Percentiles rank a stretch among this genome's conserved stretches.
phyloP scores from a whole-genome alignment of 2,888 invertebrate genomes.

The Zaprionus bogoriensis region DNA sequence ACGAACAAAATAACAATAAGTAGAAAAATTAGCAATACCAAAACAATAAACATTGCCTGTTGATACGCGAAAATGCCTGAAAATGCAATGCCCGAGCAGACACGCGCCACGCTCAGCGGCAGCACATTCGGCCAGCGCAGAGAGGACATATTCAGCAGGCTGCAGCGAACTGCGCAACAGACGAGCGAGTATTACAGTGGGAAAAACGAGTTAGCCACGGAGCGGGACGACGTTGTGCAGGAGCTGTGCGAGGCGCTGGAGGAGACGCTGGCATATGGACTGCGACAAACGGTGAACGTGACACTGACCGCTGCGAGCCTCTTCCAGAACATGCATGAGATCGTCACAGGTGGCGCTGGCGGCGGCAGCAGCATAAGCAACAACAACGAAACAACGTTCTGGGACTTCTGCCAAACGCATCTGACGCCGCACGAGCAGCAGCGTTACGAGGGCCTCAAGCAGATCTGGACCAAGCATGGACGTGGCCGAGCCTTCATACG shows the following conservation, averaged over 20 bases:
- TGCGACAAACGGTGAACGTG: slow-evolving; percentile 85
- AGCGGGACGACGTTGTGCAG: slow-evolving; percentile 86
- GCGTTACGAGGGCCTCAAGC: slow-evolving; percentile 88
- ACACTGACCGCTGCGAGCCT: slow-evolving; percentile 71
- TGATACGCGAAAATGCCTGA: slow-evolving; percentile 48
- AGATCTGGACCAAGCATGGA: slow-evolving; percentile 86
- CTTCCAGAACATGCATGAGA: slow-evolving; percentile 88
- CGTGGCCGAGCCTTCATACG: slow-evolving; percentile 91
- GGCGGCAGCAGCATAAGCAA: slow-evolving; percentile 10
- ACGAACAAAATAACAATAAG: slow-evolving; percentile 39
- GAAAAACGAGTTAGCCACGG: slow-evolving; percentile 94
- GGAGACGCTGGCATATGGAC: slow-evolving; percentile 90
- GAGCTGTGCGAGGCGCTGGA: slow-evolving; percentile 90
- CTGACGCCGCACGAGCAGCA: slow-evolving; percentile 94
- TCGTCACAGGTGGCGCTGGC: slow-evolving; percentile 84
- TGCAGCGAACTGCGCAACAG: slow-evolving; percentile 73
- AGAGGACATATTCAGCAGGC: slow-evolving; percentile 78
- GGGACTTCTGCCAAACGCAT: slow-evolving; percentile 91
- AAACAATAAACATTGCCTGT: slow-evolving; percentile 4
- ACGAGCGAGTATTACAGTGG: slow-evolving; percentile 94
- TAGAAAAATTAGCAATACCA: slow-evolving; percentile 30
- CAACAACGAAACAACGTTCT: slow-evolving; percentile 85
- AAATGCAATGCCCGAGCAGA: slow-evolving; percentile 40
- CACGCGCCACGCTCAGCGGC: slow-evolving; percentile 54
- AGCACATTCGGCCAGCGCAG: slow-evolving; percentile 71